Percentiles rank a stretch among this genome's conserved stretches.
phyloP scores from a whole-genome alignment of 2,888 invertebrate genomes.

The Amitus sp. region DNA sequence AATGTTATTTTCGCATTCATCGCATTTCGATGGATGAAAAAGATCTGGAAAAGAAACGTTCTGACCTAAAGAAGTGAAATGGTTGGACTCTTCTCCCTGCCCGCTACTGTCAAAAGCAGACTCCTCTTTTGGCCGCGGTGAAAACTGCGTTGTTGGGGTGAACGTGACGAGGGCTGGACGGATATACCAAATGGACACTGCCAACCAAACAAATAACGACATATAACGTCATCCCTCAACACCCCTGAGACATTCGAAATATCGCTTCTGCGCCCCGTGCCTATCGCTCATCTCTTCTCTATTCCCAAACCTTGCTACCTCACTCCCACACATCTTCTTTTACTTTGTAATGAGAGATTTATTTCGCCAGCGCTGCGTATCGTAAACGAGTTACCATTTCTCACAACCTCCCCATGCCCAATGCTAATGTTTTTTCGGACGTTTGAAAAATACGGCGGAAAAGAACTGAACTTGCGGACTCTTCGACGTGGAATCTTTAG shows the following conservation, averaged over 20 bases:
- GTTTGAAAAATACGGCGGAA: slow-evolving; percentile 14
- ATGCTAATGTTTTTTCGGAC: slow-evolving; percentile 6
- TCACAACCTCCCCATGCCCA: slow-evolving; percentile 2
- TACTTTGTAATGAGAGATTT: slow-evolving; percentile 12
- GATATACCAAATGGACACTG: slow-evolving; percentile 41
- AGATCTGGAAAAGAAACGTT: no score
- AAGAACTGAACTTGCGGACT: background rate
- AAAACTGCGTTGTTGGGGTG: slow-evolving; percentile 44
- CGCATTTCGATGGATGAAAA: no score
- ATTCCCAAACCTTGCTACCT: no score
- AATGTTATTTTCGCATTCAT: no score
- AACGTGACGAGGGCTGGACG: slow-evolving; percentile 47
- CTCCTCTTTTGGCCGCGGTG: slow-evolving; percentile 44
- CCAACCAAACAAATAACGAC: slow-evolving; percentile 49
- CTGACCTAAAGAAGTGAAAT: slow-evolving; percentile 15
- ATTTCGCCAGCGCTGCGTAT: background rate
- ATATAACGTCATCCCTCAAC: slow-evolving; percentile 26
- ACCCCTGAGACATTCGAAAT: slow-evolving; percentile 24
- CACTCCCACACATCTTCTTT: slow-evolving; percentile 6
- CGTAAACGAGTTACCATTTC: slow-evolving; percentile 1
- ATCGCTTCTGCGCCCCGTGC: slow-evolving; percentile 11
- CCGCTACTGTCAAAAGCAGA: slow-evolving; percentile 56
- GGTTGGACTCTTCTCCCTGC: slow-evolving; percentile 14
- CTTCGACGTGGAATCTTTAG: slow-evolving; percentile 17
- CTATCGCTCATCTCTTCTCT: slow-evolving; percentile 11